A percentile compares a stretch with the other conserved stretches of the same genome.
Evolutionary conservation across 2,113 vertebrate genomes (phyloP).

Genomic region (Corydoras maculifer): DNA sequence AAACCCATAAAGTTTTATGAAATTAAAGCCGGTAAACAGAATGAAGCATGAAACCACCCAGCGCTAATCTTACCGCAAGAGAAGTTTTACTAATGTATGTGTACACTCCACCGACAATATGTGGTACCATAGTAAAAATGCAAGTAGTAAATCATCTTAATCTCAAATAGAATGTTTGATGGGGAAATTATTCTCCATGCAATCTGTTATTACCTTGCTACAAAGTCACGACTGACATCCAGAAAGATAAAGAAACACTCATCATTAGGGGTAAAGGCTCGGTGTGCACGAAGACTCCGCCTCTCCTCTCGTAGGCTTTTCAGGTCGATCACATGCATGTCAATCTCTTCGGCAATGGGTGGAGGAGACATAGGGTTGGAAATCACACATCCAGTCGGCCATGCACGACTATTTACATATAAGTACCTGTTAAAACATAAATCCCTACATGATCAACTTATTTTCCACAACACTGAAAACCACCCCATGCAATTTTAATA

Average conservation of each 20-base stretch:
- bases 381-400: slow-evolving; percentile 83
- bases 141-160: no score
- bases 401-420: slow-evolving; percentile 92
- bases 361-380: slow-evolving; percentile 91
- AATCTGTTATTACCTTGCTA: slow-evolving; percentile 75
- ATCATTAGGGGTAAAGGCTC: slow-evolving; percentile 90
- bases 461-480: not conserved
- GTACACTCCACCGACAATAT: no score
- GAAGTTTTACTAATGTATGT: no score
- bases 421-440: slow-evolving; percentile 72
- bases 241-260: slow-evolving; percentile 97
- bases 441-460: not conserved
- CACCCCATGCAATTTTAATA: not conserved
- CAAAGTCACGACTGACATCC: slow-evolving; percentile 92
- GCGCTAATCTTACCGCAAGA: no score
- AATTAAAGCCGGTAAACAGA: no score
- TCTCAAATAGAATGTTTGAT: no score
- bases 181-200: no score
- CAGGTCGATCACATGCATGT: slow-evolving; percentile 88
- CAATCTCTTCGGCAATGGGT: slow-evolving; percentile 91
- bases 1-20: no score
- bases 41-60: no score
- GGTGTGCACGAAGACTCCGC: slow-evolving; percentile 80
- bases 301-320: slow-evolving; percentile 88
- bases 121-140: no score